A percentile compares a stretch with the other conserved stretches of the same genome.
Evolutionary conservation across 1,140 invertebrate species (phyloP).

Genomic region (Hydropsyche tenuis): DNA sequence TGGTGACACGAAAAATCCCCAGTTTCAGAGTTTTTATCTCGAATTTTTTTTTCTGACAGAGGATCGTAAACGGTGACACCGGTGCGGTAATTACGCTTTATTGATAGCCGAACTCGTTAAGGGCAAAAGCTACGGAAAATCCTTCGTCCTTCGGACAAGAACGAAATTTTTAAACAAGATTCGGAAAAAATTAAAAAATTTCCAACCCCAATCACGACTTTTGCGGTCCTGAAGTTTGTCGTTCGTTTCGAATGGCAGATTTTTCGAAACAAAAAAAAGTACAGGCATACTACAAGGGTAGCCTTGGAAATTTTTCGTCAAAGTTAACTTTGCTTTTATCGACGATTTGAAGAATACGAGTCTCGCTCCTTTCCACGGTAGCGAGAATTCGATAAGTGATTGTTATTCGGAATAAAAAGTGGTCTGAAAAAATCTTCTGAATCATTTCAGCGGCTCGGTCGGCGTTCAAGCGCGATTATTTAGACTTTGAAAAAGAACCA

Average conservation of each 20-base stretch:
- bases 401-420: background rate
- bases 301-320: background rate
- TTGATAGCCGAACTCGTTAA: conserved; percentile 27
- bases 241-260: too few relatives aligned
- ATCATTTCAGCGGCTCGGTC: background rate
- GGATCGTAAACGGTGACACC: conserved; percentile 15
- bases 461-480: background rate
- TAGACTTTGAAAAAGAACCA: too few relatives aligned
- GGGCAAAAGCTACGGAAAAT: background rate
- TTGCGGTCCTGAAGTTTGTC: too few relatives aligned
- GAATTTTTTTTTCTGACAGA: conserved; percentile 19
- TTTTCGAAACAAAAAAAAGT: too few relatives aligned
- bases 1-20: too few relatives aligned
- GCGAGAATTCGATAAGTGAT: conserved; percentile 28
- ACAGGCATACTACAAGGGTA: too few relatives aligned
- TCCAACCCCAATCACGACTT: too few relatives aligned
- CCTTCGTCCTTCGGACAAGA: too few relatives aligned
- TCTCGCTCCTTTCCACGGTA: background rate
- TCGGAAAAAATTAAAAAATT: too few relatives aligned
- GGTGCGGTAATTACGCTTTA: conserved; percentile 23
- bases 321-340: conserved; percentile 35
- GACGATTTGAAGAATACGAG: conserved; percentile 13
- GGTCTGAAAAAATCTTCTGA: background rate
- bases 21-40: background rate
- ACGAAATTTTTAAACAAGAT: too few relatives aligned